Conservation (phyloP, 2,888 invertebrate genomes). For the Synergus itoensis region DNA sequence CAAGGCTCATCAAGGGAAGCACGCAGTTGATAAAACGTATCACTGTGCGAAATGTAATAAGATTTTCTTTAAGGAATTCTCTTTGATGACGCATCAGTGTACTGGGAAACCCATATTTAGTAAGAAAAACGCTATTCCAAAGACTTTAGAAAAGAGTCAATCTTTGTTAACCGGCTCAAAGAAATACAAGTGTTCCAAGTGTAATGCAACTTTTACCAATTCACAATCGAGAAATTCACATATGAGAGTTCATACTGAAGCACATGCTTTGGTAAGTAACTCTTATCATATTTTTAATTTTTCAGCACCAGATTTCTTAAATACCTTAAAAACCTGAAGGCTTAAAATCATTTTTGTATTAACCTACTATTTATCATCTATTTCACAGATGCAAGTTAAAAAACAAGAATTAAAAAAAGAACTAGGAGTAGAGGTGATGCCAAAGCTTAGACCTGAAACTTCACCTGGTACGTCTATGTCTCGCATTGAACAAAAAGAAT, state of each 20-base stretch:
- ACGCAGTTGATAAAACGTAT: constrained; percentile 68
- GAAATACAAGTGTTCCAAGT: constrained; percentile 66
- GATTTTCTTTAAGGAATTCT: constrained; percentile 72
- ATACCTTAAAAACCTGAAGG: no score
- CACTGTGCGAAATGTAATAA: constrained; percentile 72
- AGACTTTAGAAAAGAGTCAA: constrained; percentile 55
- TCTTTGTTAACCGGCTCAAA: constrained; percentile 55
- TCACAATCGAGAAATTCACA: constrained; percentile 68
- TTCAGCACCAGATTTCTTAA: background rate
- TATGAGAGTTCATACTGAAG: constrained; percentile 63
- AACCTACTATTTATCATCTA: background rate
- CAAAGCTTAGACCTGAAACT: constrained; percentile 63
- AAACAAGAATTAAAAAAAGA: constrained; percentile 56
- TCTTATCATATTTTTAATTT: background rate
- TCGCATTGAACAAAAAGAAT: constrained; percentile 64
- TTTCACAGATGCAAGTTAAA: constrained; percentile 51
- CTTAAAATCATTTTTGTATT: background rate
- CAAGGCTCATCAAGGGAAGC: constrained; percentile 66
- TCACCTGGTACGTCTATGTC: constrained; percentile 60
- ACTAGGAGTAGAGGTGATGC: constrained; percentile 60
- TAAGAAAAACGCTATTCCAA: constrained; percentile 57
- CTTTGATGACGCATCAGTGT: constrained; percentile 68
- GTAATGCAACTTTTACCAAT: constrained; percentile 63
- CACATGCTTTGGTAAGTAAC: constrained; percentile 52
- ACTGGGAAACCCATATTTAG: constrained; percentile 53